Conservation (phyloP, 2,113 vertebrate genomes). For the Ophiodon elongatus region DNA sequence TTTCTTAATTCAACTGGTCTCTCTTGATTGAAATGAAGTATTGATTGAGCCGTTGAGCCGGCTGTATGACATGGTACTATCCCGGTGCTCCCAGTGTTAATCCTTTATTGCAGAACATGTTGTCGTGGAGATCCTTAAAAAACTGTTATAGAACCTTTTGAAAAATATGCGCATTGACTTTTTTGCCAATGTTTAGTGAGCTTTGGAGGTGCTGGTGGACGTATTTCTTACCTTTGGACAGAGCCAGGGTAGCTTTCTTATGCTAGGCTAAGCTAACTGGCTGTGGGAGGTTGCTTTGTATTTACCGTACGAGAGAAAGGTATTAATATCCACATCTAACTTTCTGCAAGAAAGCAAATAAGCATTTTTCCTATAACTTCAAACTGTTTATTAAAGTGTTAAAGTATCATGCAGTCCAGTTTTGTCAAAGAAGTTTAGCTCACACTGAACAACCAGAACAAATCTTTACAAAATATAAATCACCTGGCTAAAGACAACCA, state of each 20-base stretch:
- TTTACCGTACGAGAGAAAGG: no score
- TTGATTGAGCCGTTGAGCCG: no score
- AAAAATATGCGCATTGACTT: background rate
- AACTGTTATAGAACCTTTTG: no score
- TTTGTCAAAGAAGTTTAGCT: background rate
- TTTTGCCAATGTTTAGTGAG: background rate
- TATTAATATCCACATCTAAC: background rate
- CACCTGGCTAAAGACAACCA: background rate
- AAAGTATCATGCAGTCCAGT: no score
- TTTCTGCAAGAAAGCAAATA: background rate
- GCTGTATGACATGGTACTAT: no score
- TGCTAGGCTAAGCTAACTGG: background rate
- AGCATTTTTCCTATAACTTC: background rate
- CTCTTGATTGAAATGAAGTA: no score
- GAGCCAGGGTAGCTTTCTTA: background rate
- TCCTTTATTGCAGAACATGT: no score
- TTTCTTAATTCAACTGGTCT: no score
- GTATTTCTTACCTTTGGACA: background rate
- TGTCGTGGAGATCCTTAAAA: no score
- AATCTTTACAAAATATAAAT: constrained; percentile 19
- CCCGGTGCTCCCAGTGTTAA: no score
- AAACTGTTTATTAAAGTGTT: background rate
- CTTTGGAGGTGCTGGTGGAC: background rate
- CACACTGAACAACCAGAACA: background rate
- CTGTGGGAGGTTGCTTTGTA: no score